Percentiles rank a stretch among this genome's conserved stretches.
phyloP scores from a whole-genome alignment of 2,888 invertebrate species.

The Eupeodes luniger region DNA sequence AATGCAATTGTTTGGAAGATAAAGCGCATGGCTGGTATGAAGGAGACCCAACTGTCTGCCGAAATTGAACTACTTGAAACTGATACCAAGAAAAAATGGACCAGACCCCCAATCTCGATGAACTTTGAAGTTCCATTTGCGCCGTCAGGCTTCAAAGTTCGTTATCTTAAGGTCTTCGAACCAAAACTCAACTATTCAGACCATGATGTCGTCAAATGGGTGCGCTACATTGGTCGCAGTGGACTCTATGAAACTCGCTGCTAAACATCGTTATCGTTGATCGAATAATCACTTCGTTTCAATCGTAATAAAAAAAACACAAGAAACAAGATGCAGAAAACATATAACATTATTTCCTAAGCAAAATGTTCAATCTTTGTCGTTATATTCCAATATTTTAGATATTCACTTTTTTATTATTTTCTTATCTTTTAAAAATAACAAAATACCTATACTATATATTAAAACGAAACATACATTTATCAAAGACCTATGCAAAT shows the following conservation, averaged over 20 bases:
- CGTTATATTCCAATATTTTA: conserved; percentile 73
- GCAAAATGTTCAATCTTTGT: conserved; percentile 72
- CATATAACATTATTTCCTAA: conserved; percentile 70
- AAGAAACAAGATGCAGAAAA: conserved; percentile 29
- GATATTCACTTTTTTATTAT: conserved; percentile 60
- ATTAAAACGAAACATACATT: conserved; percentile 42
- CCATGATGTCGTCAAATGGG: conserved; percentile 99
- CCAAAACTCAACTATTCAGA: conserved; percentile 99
- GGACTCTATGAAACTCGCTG: conserved; percentile 99
- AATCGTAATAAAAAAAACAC: conserved; percentile 54
- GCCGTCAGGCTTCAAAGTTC: conserved; percentile 99
- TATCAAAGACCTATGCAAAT: conserved; percentile 46
- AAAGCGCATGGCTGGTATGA: conserved; percentile 98
- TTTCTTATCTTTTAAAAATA: conserved; percentile 51
- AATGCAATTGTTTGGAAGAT: conserved; percentile 99
- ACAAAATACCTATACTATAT: conserved; percentile 44
- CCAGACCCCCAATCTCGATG: conserved; percentile 99
- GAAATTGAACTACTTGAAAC: conserved; percentile 99
- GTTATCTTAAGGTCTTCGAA: conserved; percentile 99
- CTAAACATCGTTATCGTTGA: conserved; percentile 84
- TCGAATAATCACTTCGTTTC: conserved; percentile 12
- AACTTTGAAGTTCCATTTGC: conserved; percentile 99
- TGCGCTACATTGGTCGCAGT: conserved; percentile 99
- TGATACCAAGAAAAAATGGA: conserved; percentile 99
- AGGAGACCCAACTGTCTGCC: conserved; percentile 99